Conservation (phyloP, 2,888 invertebrate species). For the Altica lythri region DNA sequence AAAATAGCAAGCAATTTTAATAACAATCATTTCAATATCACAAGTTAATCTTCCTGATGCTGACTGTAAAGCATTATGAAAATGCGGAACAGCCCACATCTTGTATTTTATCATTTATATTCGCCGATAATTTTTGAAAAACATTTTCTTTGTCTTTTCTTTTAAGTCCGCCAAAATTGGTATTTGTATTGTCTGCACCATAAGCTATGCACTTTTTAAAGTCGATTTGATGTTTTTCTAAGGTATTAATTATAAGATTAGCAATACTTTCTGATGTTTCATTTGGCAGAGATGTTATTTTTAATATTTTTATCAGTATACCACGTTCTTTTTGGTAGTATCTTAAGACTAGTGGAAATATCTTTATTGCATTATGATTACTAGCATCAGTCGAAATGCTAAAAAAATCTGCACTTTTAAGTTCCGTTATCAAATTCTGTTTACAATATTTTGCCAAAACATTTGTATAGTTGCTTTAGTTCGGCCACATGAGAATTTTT, state of each 20-base stretch:
- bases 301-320: neutral
- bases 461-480: no score
- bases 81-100: neutral
- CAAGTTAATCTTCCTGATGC: neutral
- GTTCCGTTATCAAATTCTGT: no score
- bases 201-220: neutral
- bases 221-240: neutral
- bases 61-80: neutral
- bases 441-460: no score
- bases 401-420: no score
- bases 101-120: neutral
- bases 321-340: neutral
- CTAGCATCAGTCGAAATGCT: neutral
- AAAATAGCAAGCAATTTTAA: neutral
- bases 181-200: neutral
- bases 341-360: neutral
- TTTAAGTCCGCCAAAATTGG: neutral
- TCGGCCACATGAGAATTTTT: no score
- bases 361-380: neutral
- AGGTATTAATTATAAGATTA: neutral
- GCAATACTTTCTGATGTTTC: neutral
- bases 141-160: neutral
- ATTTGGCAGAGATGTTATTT: neutral
- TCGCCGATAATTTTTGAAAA: neutral
- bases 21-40: neutral